Conservation (phyloP, 1,140 invertebrate genomes). For the Triops cancriformis region DNA sequence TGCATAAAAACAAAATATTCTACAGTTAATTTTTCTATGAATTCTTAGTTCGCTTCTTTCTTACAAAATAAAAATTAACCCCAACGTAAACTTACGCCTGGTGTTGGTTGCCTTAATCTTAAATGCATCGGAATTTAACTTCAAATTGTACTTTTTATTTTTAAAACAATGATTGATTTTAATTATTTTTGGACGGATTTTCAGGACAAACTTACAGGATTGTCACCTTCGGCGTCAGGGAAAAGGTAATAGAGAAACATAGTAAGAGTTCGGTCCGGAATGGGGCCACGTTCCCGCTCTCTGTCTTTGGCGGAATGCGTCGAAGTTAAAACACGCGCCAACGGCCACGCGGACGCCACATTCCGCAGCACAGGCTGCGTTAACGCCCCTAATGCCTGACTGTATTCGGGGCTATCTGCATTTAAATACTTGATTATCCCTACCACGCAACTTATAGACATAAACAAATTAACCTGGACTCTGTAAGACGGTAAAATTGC, state of each 20-base stretch:
- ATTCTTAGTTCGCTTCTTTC: no score
- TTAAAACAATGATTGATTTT: no score
- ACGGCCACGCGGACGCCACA: conserved; percentile 32
- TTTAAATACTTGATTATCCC: background rate
- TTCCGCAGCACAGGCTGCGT: conserved; percentile 35
- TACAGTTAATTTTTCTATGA: no score
- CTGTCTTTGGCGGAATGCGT: conserved; percentile 35
- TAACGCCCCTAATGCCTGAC: conserved; percentile 42
- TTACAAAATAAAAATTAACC: no score
- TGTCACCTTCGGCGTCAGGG: conserved; percentile 66
- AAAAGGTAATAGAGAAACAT: conserved; percentile 77
- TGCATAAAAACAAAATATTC: background rate
- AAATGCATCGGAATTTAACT: no score
- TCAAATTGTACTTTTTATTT: no score
- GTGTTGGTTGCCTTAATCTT: no score
- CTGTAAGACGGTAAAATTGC: conserved; percentile 29
- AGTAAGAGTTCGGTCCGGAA: conserved; percentile 63
- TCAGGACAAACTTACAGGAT: conserved; percentile 25
- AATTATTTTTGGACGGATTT: no score
- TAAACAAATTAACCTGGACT: conserved; percentile 23
- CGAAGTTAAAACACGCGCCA: conserved; percentile 26
- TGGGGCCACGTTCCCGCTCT: conserved; percentile 52
- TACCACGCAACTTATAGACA: background rate
- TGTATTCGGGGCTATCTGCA: conserved; percentile 36
- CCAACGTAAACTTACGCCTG: no score